Conservation (phyloP, 2,113 vertebrate genomes). For the Syrrhaptes paradoxus region DNA sequence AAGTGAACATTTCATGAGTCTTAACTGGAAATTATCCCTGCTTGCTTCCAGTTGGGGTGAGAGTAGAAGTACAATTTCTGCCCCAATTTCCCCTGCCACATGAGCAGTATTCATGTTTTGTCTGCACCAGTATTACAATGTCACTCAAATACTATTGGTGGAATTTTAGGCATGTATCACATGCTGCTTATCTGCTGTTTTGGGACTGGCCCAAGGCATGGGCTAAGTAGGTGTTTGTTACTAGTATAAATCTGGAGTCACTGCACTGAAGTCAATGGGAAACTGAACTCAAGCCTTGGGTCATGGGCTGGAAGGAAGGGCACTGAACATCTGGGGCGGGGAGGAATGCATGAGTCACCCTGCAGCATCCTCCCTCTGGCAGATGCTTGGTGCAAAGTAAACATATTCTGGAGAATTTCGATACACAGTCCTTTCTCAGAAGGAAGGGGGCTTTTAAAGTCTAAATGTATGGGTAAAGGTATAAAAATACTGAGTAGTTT, state of each 20-base stretch:
- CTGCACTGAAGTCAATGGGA: conserved; percentile 31
- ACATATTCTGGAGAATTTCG: conserved; percentile 17
- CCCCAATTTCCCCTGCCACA: neutral
- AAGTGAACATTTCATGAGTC: neutral
- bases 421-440: neutral
- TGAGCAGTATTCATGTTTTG: neutral
- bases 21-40: neutral
- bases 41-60: neutral
- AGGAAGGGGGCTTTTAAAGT: conserved; percentile 13
- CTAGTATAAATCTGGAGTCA: conserved; percentile 23
- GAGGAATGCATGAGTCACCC: conserved; percentile 53
- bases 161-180: conserved; percentile 35
- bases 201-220: neutral
- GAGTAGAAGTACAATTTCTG: neutral
- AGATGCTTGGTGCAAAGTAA: conserved; percentile 44
- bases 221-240: conserved; percentile 35
- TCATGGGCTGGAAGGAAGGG: conserved; percentile 54
- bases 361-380: conserved; percentile 58
- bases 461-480: conserved; percentile 30
- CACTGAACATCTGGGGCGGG: conserved; percentile 18
- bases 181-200: conserved; percentile 23
- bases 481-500: conserved; percentile 9
- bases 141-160: neutral
- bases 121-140: neutral
- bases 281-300: conserved; percentile 35